Evolutionary conservation across 2,113 vertebrate genomes (phyloP), one percentile per base, ranked within the genome.

Genomic region (Mionectes macconnelli): DNA sequence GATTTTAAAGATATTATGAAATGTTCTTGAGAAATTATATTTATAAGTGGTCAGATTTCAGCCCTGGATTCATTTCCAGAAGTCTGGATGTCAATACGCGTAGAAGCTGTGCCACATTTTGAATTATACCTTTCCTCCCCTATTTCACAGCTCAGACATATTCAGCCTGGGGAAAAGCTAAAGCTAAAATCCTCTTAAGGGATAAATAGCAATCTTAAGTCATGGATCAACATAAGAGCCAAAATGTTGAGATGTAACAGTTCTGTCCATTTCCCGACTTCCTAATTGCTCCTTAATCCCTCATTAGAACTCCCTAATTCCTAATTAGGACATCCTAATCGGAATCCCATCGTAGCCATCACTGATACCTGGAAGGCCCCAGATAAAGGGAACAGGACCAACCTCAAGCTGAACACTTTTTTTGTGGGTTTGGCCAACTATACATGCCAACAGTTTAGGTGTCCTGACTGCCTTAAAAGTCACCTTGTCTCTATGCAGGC

Each of bases 181-280:
- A 91, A 85, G 39, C 87, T 82, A 67, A 84, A 91, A 96, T 96
- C 94, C 82, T 94, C 93, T 96, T 95, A 84, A 31, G 47, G 63
- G 85, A 90, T 95, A 88, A 96, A 80, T 44, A 81, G 64, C 76
- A 89, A 84, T 93, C 87, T 96, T 90, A 95, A 96, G 49, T 92
- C 76, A 89, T 78, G 60, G 83, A 23, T 92, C 77, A 90, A 50
- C 67, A 4, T 52, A 90, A 80, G 50, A 86, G 84, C 33, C 53
- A 47, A 80, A 85, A 30, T 70, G 55, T 93, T 85, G 59, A 74
- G 87, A 93, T 77, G 52, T 47, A 80, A 87, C 79, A 63, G 72
- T 88, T 88, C 63, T 73, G 76, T 69, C 79, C 75, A n/a, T 88
- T 63, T 91, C 39, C 56, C 64, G 67, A 11, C 42, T 87, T 95